phyloP scores from a whole-genome alignment of 1,140 invertebrate genomes.

The Mya arenaria region DNA sequence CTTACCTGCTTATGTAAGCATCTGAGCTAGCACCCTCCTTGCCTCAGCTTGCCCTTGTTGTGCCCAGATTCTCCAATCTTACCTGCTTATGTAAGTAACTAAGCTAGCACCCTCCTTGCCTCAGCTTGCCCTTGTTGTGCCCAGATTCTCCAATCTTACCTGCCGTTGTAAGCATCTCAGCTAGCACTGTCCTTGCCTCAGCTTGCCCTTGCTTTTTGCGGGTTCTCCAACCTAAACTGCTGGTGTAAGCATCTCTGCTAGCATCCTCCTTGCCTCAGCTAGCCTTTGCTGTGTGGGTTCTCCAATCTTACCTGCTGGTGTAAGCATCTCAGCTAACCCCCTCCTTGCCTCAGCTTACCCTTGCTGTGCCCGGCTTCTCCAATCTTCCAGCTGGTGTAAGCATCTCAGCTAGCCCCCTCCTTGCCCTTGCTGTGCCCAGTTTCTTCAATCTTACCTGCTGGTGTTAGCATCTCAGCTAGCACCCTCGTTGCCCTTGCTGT shows the following conservation, averaged over 20 bases:
- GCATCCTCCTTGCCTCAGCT: no score
- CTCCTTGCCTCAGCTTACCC: conserved; percentile 76
- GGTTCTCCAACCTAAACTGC: no score
- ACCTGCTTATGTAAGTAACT: conserved; percentile 79
- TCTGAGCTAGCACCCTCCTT: conserved; percentile 78
- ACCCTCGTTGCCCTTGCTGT: conserved; percentile 71
- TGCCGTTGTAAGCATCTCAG: no score
- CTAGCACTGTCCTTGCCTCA: no score
- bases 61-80: no score
- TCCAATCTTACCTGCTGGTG: conserved; percentile 76
- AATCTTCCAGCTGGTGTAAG: conserved; percentile 71
- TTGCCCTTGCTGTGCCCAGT: conserved; percentile 69
- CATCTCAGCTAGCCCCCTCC: no score
- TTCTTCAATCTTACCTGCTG: conserved; percentile 72
- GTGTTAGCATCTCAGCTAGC: conserved; percentile 80
- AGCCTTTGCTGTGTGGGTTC: no score
- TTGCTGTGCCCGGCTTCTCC: conserved; percentile 71
- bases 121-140: conserved; percentile 72
- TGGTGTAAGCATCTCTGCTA: conserved; percentile 80
- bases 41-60: conserved; percentile 77
- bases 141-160: conserved; percentile 76
- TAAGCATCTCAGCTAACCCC: conserved; percentile 80
- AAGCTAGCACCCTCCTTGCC: conserved; percentile 78
- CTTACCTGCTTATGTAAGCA: conserved; percentile 78
- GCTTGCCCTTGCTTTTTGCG: no score